Evolutionary conservation across 1,140 invertebrate genomes (phyloP), one percentile per base, ranked within the genome.

Genomic region (Trichonephila inaurata): DNA sequence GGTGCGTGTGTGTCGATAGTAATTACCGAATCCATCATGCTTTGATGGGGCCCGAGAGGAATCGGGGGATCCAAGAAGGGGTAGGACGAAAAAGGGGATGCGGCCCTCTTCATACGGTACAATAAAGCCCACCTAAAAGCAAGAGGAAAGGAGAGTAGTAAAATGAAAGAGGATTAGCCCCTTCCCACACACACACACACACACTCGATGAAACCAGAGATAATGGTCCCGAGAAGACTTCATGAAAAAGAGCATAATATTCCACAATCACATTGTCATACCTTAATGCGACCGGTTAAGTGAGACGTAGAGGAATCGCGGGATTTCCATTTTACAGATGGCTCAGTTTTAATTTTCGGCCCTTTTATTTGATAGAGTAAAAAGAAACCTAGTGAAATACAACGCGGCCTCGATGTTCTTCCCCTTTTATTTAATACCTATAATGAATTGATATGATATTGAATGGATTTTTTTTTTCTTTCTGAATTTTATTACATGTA

Each of bases 81-180:
- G 60, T 51, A 33, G 77, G n/a, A 21, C 21, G 72, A 89, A 85
- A 91, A 86, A 86, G 60, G 64, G 40, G 40, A 33, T 62, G 62
- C 77, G 89, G 10, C 28, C 85, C 19, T 14, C 72, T 14, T 61
- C 44, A 89, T 66, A 33, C 60, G 21, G 61, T 19, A 24, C 72
- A 83, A 60, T 62, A 90, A 90, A 90, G 66, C 51, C n/a, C 24
- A 24, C 51, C 58, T 64, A 58, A 82, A 83, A 81, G 81, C 33
- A 44, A 82, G 91, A 69, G 66, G 66, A 21, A 21, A 61, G 72
- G 72, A 64, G 89, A 66, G 69, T 6, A 77, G 69, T 58, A 58
- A 81, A 62, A 62, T 83, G 89, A 91, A 91, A 91, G 61, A n/a
- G 91, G 91, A 92, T 92, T 92, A 92, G 62, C 61, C 64, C 91